These are phyloP conservation scores for Epinotia nisella DNA, from an alignment of 2,888 invertebrate species.

Conservation along the genomic window DNA sequence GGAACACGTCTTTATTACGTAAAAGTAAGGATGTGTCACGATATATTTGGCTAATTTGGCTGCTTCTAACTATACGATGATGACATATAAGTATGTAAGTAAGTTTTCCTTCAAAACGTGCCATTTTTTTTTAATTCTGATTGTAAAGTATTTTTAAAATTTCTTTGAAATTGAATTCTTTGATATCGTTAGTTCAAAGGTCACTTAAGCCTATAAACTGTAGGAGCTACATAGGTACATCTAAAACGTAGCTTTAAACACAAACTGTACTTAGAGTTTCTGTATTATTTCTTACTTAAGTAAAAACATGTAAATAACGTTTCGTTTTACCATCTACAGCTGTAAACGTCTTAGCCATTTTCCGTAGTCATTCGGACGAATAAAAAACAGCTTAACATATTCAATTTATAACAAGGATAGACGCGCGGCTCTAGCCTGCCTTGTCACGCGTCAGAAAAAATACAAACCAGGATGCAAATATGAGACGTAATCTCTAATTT, in stretches of 20 bases:
- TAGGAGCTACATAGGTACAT: neutral
- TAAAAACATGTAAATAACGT: neutral
- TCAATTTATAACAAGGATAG: constrained; percentile 61
- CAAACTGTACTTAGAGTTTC: neutral
- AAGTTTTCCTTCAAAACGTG: too few species aligned
- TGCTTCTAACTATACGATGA: too few species aligned
- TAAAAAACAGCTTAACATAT: constrained; percentile 72
- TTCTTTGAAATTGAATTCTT: too few species aligned
- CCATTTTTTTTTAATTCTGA: too few species aligned
- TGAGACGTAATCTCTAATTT: neutral
- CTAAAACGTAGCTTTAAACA: neutral
- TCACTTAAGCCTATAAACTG: neutral
- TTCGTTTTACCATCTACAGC: neutral
- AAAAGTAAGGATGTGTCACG: too few species aligned
- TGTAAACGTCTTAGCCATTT: constrained; percentile 24
- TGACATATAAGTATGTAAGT: too few species aligned
- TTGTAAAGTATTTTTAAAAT: too few species aligned
- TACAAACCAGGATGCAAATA: constrained; percentile 15
- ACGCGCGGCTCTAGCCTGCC: constrained; percentile 49
- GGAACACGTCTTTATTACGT: too few species aligned
- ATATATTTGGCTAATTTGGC: too few species aligned
- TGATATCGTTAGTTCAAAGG: neutral
- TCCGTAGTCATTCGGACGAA: constrained; percentile 51
- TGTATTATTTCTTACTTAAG: neutral
- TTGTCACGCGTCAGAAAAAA: constrained; percentile 35